A percentile compares a stretch with the other conserved stretches of the same genome.
Conservation (phyloP, 2,113 vertebrate species). For the Hydrochoerus hydrochaeris region DNA sequence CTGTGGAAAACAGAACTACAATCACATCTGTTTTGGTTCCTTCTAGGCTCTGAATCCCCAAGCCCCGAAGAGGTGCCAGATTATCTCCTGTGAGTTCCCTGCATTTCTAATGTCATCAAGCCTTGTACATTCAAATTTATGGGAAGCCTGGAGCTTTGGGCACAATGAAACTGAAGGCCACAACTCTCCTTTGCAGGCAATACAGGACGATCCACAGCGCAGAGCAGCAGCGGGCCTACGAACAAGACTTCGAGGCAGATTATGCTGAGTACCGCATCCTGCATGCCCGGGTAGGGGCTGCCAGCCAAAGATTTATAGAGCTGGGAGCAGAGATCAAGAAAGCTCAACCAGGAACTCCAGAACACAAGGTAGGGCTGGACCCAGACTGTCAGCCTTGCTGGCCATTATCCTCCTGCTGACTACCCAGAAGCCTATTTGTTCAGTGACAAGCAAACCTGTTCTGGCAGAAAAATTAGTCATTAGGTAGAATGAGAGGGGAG, state of each 20-base stretch:
- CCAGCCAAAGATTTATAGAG: constrained; percentile 89
- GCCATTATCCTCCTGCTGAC: not conserved
- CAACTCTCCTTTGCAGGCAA: constrained; percentile 81
- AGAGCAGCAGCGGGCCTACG: constrained; percentile 88
- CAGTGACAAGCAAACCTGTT: constrained; percentile 1
- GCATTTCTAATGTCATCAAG: constrained; percentile 37
- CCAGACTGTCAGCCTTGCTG: not conserved
- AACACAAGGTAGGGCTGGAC: constrained; percentile 86
- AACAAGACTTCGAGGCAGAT: constrained; percentile 90
- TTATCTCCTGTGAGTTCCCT: constrained; percentile 90
- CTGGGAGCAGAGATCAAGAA: constrained; percentile 91
- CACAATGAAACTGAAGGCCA: constrained; percentile 19
- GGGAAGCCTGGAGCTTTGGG: not conserved
- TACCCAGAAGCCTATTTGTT: not conserved
- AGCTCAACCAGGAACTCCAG: constrained; percentile 87
- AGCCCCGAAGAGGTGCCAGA: constrained; percentile 86
- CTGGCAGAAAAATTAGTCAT: constrained; percentile 13
- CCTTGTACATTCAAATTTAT: not conserved
- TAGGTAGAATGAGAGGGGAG: constrained; percentile 9
- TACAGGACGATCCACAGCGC: constrained; percentile 83
- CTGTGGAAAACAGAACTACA: constrained; percentile 69
- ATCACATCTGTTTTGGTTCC: constrained; percentile 73
- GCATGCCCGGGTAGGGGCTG: constrained; percentile 86
- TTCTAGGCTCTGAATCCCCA: constrained; percentile 68
- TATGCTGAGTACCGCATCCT: constrained; percentile 88